A percentile compares a stretch with the other conserved stretches of the same genome.
Evolutionary conservation across 2,113 vertebrate species (phyloP).

Genomic region (Oreochromis niloticus): DNA sequence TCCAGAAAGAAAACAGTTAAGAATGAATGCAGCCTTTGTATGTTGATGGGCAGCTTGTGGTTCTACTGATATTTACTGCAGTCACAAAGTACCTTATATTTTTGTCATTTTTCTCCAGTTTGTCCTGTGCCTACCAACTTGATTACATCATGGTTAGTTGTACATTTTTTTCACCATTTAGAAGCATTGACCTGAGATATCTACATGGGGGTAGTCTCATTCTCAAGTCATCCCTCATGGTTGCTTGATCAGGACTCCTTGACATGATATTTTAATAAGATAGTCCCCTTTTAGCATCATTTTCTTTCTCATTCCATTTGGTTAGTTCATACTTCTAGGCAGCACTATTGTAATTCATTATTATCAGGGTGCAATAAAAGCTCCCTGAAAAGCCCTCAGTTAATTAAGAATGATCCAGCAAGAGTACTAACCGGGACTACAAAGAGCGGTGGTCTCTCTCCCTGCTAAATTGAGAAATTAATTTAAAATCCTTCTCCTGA

Average conservation of each 20-base stretch:
- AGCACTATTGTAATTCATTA: background rate
- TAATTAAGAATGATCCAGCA: background rate
- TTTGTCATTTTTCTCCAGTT: background rate
- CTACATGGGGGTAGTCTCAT: background rate
- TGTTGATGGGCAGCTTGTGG: background rate
- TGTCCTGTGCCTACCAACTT: background rate
- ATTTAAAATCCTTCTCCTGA: background rate
- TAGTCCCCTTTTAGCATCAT: fast-evolving
- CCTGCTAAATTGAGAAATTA: background rate
- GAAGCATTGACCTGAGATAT: background rate
- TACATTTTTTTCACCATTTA: background rate
- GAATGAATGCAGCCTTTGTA: background rate
- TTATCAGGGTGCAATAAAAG: background rate
- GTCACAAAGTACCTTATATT: background rate
- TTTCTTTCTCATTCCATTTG: background rate
- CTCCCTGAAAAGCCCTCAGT: background rate
- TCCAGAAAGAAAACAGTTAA: background rate
- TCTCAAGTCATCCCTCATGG: background rate
- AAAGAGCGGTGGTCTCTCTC: background rate
- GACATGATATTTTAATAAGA: background rate
- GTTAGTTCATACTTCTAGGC: background rate
- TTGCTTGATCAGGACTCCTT: background rate
- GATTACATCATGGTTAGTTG: background rate
- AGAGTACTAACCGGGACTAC: fast-evolving
- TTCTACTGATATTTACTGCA: background rate